Percentiles rank a stretch among this genome's conserved stretches.
phyloP scores from a whole-genome alignment of 92 coral and sea anemone genomes.

The Zoanthus solanderi region DNA sequence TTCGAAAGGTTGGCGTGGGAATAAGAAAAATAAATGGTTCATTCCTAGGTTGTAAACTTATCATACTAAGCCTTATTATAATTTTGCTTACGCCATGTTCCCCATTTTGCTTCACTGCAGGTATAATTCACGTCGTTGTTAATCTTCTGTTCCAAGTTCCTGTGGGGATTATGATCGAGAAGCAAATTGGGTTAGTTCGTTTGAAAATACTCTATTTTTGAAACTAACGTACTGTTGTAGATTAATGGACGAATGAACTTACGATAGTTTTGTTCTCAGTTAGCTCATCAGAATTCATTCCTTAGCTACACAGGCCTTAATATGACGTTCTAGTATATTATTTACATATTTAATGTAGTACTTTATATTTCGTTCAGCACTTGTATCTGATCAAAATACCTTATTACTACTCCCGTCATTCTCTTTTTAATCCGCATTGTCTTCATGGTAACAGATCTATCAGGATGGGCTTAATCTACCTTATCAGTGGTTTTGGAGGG shows the following conservation, averaged over 20 bases:
- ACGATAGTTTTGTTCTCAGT: no score
- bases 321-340: no score
- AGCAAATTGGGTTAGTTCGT: conserved; percentile 80
- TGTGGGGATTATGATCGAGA: conserved; percentile 80
- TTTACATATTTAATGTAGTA: no score
- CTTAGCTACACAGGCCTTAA: no score
- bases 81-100: background rate
- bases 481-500: conserved; percentile 87
- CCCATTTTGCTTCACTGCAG: conserved; percentile 47
- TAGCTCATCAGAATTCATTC: no score
- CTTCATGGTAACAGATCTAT: conserved; percentile 57
- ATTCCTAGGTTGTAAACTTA: no score
- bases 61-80: no score
- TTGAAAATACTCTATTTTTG: background rate
- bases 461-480: conserved; percentile 71
- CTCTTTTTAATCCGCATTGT: background rate
- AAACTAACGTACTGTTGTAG: background rate
- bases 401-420: background rate
- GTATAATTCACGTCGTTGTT: conserved; percentile 71
- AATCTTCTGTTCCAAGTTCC: conserved; percentile 80
- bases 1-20: no score
- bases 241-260: no score
- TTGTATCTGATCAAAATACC: background rate
- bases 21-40: no score
- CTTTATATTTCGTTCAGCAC: no score